Conservation (phyloP, 35 echinoderm and acorn worm species). For the Acanthaster planci region DNA sequence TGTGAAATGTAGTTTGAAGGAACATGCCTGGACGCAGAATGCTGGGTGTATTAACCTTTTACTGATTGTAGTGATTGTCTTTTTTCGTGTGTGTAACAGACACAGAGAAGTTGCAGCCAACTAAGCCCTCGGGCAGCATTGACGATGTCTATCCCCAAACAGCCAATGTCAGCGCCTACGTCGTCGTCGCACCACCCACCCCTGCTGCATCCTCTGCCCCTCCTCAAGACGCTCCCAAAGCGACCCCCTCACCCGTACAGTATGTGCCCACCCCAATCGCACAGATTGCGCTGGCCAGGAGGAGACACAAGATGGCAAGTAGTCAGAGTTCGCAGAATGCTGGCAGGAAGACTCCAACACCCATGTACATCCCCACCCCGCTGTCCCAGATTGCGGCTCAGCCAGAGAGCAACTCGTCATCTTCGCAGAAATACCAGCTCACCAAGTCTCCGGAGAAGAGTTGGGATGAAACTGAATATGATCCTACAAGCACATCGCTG, state of each 20-base stretch:
- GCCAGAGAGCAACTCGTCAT: neutral
- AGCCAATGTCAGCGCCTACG: neutral
- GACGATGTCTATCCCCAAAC: conserved; percentile 8
- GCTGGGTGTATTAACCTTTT: too few species aligned
- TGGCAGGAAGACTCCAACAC: neutral
- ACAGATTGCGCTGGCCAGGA: neutral
- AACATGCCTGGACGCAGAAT: too few species aligned
- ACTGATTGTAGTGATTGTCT: neutral
- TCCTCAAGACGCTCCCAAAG: neutral
- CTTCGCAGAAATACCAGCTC: neutral
- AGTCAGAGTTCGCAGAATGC: neutral
- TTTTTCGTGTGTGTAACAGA: neutral
- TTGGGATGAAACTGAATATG: neutral
- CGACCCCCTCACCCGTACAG: neutral
- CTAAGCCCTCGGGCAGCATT: neutral
- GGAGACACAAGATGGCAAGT: neutral
- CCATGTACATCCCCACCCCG: neutral
- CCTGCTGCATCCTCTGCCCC: neutral
- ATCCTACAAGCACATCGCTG: neutral
- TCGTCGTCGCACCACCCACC: neutral
- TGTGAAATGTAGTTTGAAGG: too few species aligned
- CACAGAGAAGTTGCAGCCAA: neutral
- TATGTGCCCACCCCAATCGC: conserved; percentile 17
- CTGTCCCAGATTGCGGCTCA: neutral
- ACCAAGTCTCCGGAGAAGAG: neutral